A percentile compares a stretch with the other conserved stretches of the same genome.
These are phyloP conservation scores for Anastatus disparis DNA, from an alignment of 1,140 invertebrate species.

Conservation along the genomic window DNA sequence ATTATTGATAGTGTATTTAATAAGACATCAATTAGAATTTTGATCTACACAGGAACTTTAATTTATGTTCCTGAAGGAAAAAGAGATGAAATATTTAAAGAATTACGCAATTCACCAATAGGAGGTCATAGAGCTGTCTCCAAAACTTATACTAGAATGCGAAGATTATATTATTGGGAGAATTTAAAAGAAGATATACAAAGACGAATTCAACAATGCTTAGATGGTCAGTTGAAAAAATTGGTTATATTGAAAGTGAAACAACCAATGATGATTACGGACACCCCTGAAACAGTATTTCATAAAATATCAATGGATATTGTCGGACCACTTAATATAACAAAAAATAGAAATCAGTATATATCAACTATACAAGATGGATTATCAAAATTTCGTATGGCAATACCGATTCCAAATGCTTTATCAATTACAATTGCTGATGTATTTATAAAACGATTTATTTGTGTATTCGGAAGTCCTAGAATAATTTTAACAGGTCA, in stretches of 20 bases:
- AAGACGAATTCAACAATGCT: constrained; percentile 51
- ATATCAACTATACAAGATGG: constrained; percentile 54
- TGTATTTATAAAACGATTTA: constrained; percentile 47
- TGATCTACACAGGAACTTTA: no score
- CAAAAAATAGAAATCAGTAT: constrained; percentile 47
- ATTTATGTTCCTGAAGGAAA: no score
- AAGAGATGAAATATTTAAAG: constrained; percentile 53
- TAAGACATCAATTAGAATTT: no score
- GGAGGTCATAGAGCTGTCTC: constrained; percentile 54
- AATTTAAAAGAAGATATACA: constrained; percentile 56
- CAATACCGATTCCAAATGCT: constrained; percentile 43
- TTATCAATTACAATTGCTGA: constrained; percentile 45
- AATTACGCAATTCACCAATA: constrained; percentile 52
- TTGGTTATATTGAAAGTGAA: constrained; percentile 27
- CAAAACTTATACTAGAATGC: constrained; percentile 55
- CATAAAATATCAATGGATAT: constrained; percentile 46
- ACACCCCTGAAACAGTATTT: constrained; percentile 38
- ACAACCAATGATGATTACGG: constrained; percentile 43
- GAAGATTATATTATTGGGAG: constrained; percentile 56
- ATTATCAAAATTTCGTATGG: constrained; percentile 52
- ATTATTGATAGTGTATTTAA: no score
- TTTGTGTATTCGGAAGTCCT: constrained; percentile 50
- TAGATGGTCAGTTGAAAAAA: constrained; percentile 49
- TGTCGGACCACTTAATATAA: constrained; percentile 41
- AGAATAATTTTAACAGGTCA: constrained; percentile 51